A percentile compares a stretch with the other conserved stretches of the same genome.
These are phyloP conservation scores for Aphis gossypii DNA, from an alignment of 1,140 invertebrate genomes.

Conservation along the genomic window DNA sequence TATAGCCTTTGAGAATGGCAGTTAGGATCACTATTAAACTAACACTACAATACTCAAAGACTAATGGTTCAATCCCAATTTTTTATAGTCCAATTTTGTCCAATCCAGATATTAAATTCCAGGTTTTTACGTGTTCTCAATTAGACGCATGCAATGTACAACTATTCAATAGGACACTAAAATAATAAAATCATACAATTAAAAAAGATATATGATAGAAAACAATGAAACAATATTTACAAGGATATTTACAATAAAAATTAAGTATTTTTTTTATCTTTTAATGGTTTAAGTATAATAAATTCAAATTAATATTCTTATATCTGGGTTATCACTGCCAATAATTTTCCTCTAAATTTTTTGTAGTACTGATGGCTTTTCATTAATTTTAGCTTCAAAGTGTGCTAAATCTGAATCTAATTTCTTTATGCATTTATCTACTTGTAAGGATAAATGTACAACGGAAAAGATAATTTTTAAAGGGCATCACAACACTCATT, in stretches of 20 bases:
- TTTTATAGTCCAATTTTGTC: too few species aligned
- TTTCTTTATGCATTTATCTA: conserved; percentile 96
- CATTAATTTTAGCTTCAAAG: conserved; percentile 96
- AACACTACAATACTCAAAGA: too few species aligned
- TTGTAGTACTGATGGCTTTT: conserved; percentile 78
- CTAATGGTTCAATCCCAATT: too few species aligned
- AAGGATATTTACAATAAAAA: too few species aligned
- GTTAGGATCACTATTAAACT: conserved; percentile 67
- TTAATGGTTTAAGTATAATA: background rate
- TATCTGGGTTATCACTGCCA: conserved; percentile 95
- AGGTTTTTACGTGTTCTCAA: too few species aligned
- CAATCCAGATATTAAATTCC: too few species aligned
- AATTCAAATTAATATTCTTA: conserved; percentile 64
- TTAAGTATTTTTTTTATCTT: too few species aligned
- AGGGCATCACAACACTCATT: too few species aligned
- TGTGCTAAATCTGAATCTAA: conserved; percentile 94
- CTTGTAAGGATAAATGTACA: conserved; percentile 63
- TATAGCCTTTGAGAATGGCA: conserved; percentile 98
- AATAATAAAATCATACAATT: conserved; percentile 73
- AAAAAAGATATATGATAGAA: background rate
- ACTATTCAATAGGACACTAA: conserved; percentile 98
- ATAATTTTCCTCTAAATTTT: conserved; percentile 69
- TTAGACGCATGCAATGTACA: conserved; percentile 98
- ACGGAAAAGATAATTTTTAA: too few species aligned
- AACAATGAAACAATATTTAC: background rate